phyloP scores from a whole-genome alignment of 2,113 vertebrate genomes.

The Barbus barbus region DNA sequence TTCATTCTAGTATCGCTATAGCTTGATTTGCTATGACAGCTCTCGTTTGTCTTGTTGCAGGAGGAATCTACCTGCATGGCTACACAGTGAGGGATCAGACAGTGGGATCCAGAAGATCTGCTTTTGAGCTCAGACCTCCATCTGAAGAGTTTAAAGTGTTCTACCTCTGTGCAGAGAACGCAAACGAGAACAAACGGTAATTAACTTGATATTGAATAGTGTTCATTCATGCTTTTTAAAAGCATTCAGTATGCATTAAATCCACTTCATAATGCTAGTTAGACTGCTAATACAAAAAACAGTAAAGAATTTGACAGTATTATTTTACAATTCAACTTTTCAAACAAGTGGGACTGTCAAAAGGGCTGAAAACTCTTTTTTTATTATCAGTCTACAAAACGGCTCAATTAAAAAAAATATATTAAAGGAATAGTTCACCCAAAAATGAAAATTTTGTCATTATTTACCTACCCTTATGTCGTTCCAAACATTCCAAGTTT shows the following conservation, averaged over 20 bases:
- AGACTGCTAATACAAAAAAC: no score
- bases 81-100: constrained; percentile 84
- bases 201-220: background rate
- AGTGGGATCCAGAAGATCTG: constrained; percentile 79
- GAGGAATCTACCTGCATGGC: constrained; percentile 89
- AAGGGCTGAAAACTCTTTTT: background rate
- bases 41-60: constrained; percentile 62
- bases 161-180: constrained; percentile 85
- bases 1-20: no score
- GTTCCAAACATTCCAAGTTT: no score
- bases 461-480: no score
- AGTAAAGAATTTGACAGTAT: background rate
- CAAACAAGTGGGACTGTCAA: background rate
- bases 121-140: constrained; percentile 86
- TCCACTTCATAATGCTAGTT: background rate
- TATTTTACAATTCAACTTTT: background rate
- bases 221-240: background rate
- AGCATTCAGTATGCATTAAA: no score
- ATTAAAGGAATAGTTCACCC: no score
- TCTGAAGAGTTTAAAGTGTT: constrained; percentile 92
- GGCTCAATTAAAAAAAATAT: no score
- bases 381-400: background rate
- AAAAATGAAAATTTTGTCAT: no score
- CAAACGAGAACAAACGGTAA: constrained; percentile 87
- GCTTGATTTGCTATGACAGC: background rate